phyloP scores from a whole-genome alignment of 2,888 invertebrate genomes.

The Drosophila borborema region DNA sequence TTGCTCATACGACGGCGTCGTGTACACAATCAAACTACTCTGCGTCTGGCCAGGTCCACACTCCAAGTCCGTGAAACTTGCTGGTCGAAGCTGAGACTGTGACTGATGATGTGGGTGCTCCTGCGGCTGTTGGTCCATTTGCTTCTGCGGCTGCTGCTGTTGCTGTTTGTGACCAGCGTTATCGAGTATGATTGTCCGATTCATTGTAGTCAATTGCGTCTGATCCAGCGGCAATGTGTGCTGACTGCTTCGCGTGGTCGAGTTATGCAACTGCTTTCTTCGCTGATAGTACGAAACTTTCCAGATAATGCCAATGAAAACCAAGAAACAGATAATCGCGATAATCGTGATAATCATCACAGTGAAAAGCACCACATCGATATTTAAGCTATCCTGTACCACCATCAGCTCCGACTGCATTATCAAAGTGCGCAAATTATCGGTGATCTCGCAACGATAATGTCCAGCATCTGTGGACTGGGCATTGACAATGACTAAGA shows the following conservation, averaged over 20 bases:
- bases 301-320: constrained; percentile 91
- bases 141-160: neutral
- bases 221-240: constrained; percentile 72
- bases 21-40: constrained; percentile 76
- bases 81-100: constrained; percentile 61
- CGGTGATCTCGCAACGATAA: constrained; percentile 96
- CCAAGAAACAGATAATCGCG: constrained; percentile 95
- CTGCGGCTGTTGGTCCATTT: constrained; percentile 22
- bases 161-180: constrained; percentile 20
- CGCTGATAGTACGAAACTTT: constrained; percentile 70
- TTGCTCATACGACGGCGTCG: constrained; percentile 80
- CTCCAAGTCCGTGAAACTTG: constrained; percentile 73
- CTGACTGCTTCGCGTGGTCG: constrained; percentile 53
- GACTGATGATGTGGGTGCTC: constrained; percentile 32
- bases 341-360: constrained; percentile 96
- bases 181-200: constrained; percentile 71
- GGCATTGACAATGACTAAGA: constrained; percentile 94
- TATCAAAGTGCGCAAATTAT: constrained; percentile 85
- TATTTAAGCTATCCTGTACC: constrained; percentile 74
- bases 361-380: constrained; percentile 87
- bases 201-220: constrained; percentile 80
- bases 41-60: constrained; percentile 53
- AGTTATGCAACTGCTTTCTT: constrained; percentile 62
- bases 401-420: constrained; percentile 78
- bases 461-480: constrained; percentile 91